phyloP scores from a whole-genome alignment of 1,140 invertebrate genomes.

The Drosophila oshimai region DNA sequence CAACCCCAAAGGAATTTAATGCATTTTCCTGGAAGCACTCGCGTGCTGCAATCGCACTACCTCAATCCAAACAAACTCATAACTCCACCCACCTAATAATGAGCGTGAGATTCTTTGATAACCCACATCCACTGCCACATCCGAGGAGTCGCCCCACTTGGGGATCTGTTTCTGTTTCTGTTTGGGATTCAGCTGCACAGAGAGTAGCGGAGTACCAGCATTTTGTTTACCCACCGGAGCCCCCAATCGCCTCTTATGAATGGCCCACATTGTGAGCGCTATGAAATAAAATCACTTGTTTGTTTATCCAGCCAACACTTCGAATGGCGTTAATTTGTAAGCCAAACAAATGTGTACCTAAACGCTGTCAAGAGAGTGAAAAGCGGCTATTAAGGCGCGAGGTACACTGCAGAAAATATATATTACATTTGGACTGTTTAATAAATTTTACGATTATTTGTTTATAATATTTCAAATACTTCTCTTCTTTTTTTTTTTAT shows the following conservation, averaged over 20 bases:
- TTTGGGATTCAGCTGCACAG: slow-evolving; percentile 8
- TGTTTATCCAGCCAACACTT: slow-evolving; percentile 55
- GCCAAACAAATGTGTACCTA: slow-evolving; percentile 41
- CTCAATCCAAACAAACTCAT: slow-evolving; percentile 13
- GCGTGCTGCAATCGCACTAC: slow-evolving; percentile 26
- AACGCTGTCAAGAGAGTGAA: slow-evolving; percentile 4
- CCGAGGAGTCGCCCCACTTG: slow-evolving; percentile 7
- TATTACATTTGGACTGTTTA: no score
- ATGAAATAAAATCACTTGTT: slow-evolving; percentile 45
- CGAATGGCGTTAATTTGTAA: slow-evolving; percentile 63
- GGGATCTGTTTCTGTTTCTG: slow-evolving; percentile 22
- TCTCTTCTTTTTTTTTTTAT: no score
- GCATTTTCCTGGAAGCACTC: slow-evolving; percentile 34
- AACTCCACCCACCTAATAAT: slow-evolving; percentile 15
- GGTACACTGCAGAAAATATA: slow-evolving; percentile 1
- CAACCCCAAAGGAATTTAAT: not conserved
- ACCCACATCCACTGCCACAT: slow-evolving; percentile 50
- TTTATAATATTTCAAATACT: no score
- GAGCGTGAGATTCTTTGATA: slow-evolving; percentile 51
- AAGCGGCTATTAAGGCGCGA: slow-evolving; percentile 3
- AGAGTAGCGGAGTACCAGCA: slow-evolving; percentile 11
- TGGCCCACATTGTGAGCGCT: slow-evolving; percentile 67
- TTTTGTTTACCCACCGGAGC: slow-evolving; percentile 36
- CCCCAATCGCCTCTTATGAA: slow-evolving; percentile 60
- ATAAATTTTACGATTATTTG: no score